Conservation (phyloP, 2,888 invertebrate genomes). For the Drosophila barbarae region DNA sequence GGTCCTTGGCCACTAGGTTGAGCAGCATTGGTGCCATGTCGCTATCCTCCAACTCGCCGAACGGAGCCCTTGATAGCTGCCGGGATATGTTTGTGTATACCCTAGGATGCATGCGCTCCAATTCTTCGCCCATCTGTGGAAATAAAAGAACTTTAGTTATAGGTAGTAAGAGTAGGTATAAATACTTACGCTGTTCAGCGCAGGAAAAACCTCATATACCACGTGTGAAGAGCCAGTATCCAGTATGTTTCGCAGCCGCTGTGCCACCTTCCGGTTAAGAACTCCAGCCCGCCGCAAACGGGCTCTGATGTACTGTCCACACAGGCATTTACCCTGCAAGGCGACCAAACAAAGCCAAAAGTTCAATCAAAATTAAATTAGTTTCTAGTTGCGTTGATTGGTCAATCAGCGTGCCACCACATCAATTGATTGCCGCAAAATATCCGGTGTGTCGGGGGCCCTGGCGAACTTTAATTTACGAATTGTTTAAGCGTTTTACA, state of each 20-base stretch:
- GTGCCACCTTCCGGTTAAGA: constrained; percentile 87
- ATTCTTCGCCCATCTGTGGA: constrained; percentile 83
- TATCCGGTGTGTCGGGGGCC: constrained; percentile 40
- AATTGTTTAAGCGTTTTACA: constrained; percentile 41
- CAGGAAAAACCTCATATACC: constrained; percentile 84
- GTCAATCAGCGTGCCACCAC: constrained; percentile 4
- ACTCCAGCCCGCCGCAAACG: constrained; percentile 87
- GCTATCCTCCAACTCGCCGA: constrained; percentile 81
- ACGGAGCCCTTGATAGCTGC: constrained; percentile 85
- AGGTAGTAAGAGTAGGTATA: too few species aligned
- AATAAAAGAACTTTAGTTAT: constrained; percentile 54
- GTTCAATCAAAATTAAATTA: constrained; percentile 40
- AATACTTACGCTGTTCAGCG: constrained; percentile 81
- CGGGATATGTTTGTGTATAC: constrained; percentile 86
- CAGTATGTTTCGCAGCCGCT: constrained; percentile 83
- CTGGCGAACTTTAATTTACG: constrained; percentile 29
- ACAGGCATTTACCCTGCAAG: constrained; percentile 84
- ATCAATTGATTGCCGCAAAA: constrained; percentile 43
- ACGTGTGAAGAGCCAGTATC: constrained; percentile 80
- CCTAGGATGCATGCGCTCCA: constrained; percentile 90
- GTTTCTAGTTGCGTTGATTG: constrained; percentile 49
- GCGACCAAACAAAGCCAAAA: constrained; percentile 22
- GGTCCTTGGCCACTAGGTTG: constrained; percentile 85
- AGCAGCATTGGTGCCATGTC: constrained; percentile 81
- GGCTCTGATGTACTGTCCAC: constrained; percentile 88